A percentile compares a stretch with the other conserved stretches of the same genome.
phyloP scores from a whole-genome alignment of 2,113 vertebrate species.

The Tetrao urogallus region DNA sequence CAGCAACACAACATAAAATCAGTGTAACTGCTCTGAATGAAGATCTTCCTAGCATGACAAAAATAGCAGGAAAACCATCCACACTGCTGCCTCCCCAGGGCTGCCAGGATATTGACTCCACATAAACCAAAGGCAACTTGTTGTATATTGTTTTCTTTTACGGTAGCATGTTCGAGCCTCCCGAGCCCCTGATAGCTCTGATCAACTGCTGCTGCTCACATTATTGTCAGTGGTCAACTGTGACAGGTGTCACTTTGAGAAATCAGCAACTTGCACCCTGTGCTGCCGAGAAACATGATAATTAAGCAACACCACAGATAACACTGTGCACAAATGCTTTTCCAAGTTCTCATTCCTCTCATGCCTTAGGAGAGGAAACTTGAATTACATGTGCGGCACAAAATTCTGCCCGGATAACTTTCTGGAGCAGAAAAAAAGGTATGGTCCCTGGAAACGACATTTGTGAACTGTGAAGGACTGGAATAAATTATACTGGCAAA shows the following conservation, averaged over 20 bases:
- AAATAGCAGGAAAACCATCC: not conserved
- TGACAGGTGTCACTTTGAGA: accelerated
- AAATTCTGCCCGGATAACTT: not conserved
- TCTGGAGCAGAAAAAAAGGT: not conserved
- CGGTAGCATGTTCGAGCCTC: not conserved
- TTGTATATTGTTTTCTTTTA: not conserved
- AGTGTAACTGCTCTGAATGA: not conserved
- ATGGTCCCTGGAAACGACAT: not conserved
- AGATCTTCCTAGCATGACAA: not conserved
- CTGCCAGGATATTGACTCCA: not conserved
- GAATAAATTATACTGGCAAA: not conserved
- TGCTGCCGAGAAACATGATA: not conserved
- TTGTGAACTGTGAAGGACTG: not conserved
- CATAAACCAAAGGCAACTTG: not conserved
- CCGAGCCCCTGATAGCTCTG: not conserved
- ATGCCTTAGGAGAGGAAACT: not conserved
- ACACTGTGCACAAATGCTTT: accelerated
- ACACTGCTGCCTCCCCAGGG: accelerated
- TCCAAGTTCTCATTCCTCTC: not conserved
- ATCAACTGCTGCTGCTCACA: not conserved
- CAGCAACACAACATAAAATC: constrained; percentile 14
- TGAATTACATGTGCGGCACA: not conserved
- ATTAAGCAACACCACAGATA: not conserved
- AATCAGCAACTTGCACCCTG: not conserved
- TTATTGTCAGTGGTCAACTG: accelerated